Conservation (phyloP, 2,113 vertebrate genomes). For the Narcine bancroftii region DNA sequence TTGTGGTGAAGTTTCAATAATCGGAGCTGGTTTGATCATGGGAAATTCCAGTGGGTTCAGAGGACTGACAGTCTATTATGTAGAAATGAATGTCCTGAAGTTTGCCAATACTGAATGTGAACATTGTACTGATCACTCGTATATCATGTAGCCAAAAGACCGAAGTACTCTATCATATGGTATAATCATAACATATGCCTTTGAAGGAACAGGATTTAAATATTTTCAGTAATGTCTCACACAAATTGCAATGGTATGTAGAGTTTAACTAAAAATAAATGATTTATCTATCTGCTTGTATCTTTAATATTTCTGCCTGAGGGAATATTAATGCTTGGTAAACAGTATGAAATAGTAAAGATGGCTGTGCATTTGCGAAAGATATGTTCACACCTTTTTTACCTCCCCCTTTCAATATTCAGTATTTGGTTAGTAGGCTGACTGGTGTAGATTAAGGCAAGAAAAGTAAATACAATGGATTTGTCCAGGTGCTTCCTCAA, state of each 20-base stretch:
- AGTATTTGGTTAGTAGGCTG: too few species aligned
- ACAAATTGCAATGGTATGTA: slow-evolving; percentile 17
- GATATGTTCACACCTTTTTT: neutral
- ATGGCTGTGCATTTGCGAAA: neutral
- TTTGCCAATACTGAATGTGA: slow-evolving; percentile 29
- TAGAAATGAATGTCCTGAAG: slow-evolving; percentile 28
- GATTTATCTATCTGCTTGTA: neutral
- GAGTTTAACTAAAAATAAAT: slow-evolving; percentile 21
- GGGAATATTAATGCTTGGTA: neutral
- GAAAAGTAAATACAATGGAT: neutral
- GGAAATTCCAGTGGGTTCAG: slow-evolving; percentile 29
- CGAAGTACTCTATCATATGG: neutral
- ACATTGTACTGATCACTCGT: slow-evolving; percentile 26
- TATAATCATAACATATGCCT: neutral
- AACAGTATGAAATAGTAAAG: slow-evolving; percentile 6
- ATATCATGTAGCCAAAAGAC: neutral
- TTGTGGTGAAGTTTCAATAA: slow-evolving; percentile 36
- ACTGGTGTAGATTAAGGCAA: neutral
- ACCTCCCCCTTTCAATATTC: neutral
- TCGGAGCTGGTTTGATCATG: slow-evolving; percentile 12
- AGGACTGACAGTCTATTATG: slow-evolving; percentile 33
- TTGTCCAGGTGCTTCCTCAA: neutral
- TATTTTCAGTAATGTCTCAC: slow-evolving; percentile 16
- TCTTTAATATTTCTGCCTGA: slow-evolving; percentile 18
- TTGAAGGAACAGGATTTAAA: neutral